A percentile compares a stretch with the other conserved stretches of the same genome.
Evolutionary conservation across 2,888 invertebrate genomes (phyloP).

Genomic region (Lysandra bellargus): DNA sequence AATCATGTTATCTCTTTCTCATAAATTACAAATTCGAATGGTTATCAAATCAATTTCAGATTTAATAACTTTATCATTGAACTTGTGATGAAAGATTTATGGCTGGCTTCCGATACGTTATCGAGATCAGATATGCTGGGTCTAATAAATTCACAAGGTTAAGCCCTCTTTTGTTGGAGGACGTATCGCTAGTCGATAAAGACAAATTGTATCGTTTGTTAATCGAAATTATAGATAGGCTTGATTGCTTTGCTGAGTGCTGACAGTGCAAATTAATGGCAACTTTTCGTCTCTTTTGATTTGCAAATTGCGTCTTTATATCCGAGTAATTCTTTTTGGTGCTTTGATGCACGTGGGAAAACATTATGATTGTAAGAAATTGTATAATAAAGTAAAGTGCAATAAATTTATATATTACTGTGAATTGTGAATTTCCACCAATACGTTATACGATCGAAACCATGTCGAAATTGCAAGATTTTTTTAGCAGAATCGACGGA

Average conservation of each 20-base stretch:
- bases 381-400: no score
- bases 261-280: neutral
- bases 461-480: neutral
- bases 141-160: conserved; percentile 19
- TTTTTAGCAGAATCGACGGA: neutral
- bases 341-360: no score
- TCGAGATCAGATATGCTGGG: neutral
- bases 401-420: no score
- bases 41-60: conserved; percentile 6
- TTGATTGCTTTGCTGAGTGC: neutral
- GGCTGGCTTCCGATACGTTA: neutral
- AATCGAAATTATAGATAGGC: neutral
- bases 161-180: neutral
- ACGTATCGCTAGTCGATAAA: neutral
- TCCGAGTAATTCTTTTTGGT: no score
- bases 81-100: neutral
- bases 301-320: no score
- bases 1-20: neutral
- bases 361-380: no score
- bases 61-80: conserved; percentile 5
- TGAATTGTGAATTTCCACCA: no score
- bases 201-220: neutral
- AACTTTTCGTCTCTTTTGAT: neutral
- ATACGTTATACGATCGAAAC: no score
- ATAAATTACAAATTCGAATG: neutral